Evolutionary conservation across 2,888 invertebrate genomes (phyloP), one percentile per base, ranked within the genome.

Genomic region (Microctonus hyperodae): DNA sequence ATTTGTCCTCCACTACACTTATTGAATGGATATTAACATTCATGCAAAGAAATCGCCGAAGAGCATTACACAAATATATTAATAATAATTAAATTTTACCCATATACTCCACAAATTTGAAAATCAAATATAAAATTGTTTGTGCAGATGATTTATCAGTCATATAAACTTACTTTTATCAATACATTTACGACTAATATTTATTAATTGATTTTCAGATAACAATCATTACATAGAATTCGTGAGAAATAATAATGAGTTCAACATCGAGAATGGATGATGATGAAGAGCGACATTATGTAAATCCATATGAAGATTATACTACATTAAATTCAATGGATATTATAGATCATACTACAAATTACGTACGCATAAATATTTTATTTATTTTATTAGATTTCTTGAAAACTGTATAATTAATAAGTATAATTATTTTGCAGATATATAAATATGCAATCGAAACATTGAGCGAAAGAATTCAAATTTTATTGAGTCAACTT

Each of bases 371-470:
- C n/a, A n/a, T 20, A 59, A 11, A 20, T 60, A 60, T 16, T 48
- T 23, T 9, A 16, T 55, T 1, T 16, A 33, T 55, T 33, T 55
- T 20, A n/a, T 22, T 1, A 10, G n/a, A 4, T 51, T 22, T 11
- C n/a, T 13, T 1, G 44, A 13, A 48, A 13, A 10, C 13, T 44
- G 20, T 48, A 20, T 13, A 9, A 59, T 25, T 16, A n/a, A 10
- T 13, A 13, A n/a, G 13, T 28, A 5, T 20, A 48, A 20, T 81
- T 60, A 70, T 55, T 69, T 70, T 75, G 66, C 82, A 89, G 89
- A 78, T 89, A 72, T 86, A 86, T 50, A 79, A 84, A 66, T 80
- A 81, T 35, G 87, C 87, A 72, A 82, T 83, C 78, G 80, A 73
- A 71, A 85, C 79, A 76, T 73, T 87, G 74, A 72, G 79, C 71